Evolutionary conservation across 2,888 invertebrate species (phyloP), one percentile per base, ranked within the genome.

Genomic region (Therioaphis trifolii): DNA sequence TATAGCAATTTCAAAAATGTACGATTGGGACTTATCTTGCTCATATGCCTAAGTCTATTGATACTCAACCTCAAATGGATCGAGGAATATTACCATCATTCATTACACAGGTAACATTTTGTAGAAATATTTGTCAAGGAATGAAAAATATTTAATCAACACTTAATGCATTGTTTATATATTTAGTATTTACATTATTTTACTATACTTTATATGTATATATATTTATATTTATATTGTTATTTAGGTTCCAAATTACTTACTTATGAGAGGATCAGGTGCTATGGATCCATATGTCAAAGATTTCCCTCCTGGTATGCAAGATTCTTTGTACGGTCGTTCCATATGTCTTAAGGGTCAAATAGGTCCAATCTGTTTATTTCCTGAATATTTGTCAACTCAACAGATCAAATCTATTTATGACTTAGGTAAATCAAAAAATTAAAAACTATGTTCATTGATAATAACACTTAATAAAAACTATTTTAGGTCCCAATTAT

Each of bases 321-420:
- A 91, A 87, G 91, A 92, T 86, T 90, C 90, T 0, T 89, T 91
- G 0, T 92, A 90, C 87, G 92, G 92, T 0, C 88, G 89, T 63
- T 89, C 90, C 52, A 88, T 89, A 12, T 89, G 90, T 79, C 87
- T 92, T 7, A 88, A 89, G 66, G 92, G 92, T 4, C 91, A 91
- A 86, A 86, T 92, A 2, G 91, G 90, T 0, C 89, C 90, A 18
- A 89, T 91, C 11, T 88, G 90, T 72, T 87, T 92, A 18, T 91
- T 92, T 85, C 88, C 89, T 84, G 90, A 90, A 77, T 87, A 88
- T 1, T 85, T 90, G 9, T 87, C 87, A 21, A 86, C 87, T 2
- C 86, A 86, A n/a, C 89, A 90, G 74, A 88, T 89, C 29, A 88
- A 88, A 86, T 86, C 87, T 21, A 86, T 90, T 18, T 88, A 88